Evolutionary conservation across 2,113 vertebrate genomes (phyloP).

Genomic region (Zonotrichia leucophrys): DNA sequence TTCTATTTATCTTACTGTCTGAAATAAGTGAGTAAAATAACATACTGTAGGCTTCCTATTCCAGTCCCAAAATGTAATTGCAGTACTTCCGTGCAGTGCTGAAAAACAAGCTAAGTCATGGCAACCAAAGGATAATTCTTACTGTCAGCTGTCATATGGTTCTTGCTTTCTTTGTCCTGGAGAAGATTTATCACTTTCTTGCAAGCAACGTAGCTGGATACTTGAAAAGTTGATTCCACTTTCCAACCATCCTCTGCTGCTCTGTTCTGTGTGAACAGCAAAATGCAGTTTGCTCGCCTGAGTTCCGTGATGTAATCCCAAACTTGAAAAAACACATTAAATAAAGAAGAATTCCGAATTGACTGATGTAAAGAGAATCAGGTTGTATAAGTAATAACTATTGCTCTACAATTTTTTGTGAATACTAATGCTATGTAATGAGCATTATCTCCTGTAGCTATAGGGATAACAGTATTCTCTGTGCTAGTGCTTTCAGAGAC

Average conservation of each 20-base stretch:
- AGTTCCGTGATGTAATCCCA: neutral
- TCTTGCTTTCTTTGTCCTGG: neutral
- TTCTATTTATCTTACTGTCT: neutral
- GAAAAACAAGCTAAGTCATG: neutral
- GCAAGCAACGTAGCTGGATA: neutral
- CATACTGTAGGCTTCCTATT: neutral
- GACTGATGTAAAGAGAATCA: neutral
- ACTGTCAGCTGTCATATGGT: neutral
- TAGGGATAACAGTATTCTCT: neutral
- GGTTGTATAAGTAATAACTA: neutral
- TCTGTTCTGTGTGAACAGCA: neutral
- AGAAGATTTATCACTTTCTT: neutral
- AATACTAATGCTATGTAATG: neutral
- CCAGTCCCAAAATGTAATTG: neutral
- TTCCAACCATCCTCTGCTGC: neutral
- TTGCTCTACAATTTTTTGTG: neutral
- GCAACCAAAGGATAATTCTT: neutral
- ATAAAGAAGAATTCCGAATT: neutral
- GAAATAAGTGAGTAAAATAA: neutral
- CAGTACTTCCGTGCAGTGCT: neutral
- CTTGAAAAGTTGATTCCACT: neutral
- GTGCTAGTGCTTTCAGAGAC: slow-evolving; percentile 2
- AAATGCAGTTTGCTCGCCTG: neutral
- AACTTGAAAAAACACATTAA: neutral
- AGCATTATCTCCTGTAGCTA: neutral